Evolutionary conservation across 2,113 vertebrate species (phyloP), one percentile per base, ranked within the genome.

Genomic region (Prunella fulvescens): DNA sequence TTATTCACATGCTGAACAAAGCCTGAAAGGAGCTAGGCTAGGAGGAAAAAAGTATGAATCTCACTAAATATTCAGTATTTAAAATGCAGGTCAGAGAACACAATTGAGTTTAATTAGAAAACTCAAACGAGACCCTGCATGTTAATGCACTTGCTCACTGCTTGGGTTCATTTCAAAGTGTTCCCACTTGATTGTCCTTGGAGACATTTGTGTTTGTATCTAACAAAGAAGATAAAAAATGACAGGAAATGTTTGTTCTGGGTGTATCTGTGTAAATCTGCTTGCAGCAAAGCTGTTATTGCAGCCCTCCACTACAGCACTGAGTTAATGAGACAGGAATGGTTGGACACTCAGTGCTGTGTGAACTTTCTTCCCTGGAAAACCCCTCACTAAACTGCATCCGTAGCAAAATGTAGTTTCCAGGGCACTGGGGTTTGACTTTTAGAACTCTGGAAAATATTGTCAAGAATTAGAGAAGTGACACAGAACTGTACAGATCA

Each of bases 171-270:
- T 97, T 96, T 97, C 96, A 93, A 95, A 95, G 76, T 84, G 78
- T 69, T 96, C 79, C 79, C 53, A 71, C 74, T 93, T 61, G 88
- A 93, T 88, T 86, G 90, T 97, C 97, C 95, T 80, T 94, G 90
- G 95, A 93, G 92, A 97, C 92, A 91, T 93, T 93, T 89, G 93
- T 91, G 88, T 88, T 95, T 92, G 79, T 61, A 81, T 88, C 76
- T 64, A 86, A 97, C 96, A 94, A 93, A 97, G 86, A n/a, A 88
- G 88, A 94, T 81, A 96, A 95, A 97, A 97, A 96, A 96, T 71
- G 92, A 93, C 90, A 96, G 96, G 96, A 97, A 97, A 96, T 97
- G 90, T 97, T 96, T 97, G 90, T 76, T 96, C 89, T 87, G 96
- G 92, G 95, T 95, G 95, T 96, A 96, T 97, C 95, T 88, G 86